These are phyloP conservation scores for Diaphora mendica DNA, from an alignment of 2,888 invertebrate genomes.

Conservation along the genomic window DNA sequence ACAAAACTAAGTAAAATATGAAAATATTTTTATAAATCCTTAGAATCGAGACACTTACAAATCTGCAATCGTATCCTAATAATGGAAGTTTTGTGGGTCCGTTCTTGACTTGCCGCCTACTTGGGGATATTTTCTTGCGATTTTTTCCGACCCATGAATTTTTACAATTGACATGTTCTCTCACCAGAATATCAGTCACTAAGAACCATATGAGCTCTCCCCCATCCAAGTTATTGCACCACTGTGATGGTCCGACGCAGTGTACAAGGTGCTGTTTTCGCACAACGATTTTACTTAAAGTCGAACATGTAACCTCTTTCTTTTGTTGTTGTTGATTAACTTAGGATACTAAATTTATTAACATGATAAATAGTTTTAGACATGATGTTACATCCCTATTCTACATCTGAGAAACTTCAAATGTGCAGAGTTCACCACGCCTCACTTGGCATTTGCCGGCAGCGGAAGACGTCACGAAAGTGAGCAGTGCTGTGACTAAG, in stretches of 20 bases:
- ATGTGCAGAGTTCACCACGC: neutral
- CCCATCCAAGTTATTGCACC: too few species aligned
- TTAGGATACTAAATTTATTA: neutral
- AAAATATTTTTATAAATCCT: slow-evolving; percentile 1
- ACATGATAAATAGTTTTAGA: too few species aligned
- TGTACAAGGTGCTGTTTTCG: too few species aligned
- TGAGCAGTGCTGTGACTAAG: neutral
- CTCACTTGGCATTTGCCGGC: neutral
- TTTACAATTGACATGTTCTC: neutral
- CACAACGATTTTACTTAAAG: too few species aligned
- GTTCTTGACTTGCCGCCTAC: neutral
- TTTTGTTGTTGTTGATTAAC: neutral
- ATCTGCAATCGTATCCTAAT: neutral
- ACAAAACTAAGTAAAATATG: neutral
- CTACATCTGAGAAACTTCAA: neutral
- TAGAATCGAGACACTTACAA: neutral
- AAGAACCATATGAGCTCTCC: neutral
- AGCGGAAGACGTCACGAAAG: neutral
- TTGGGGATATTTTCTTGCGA: neutral
- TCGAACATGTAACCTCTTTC: neutral
- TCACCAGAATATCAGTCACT: neutral
- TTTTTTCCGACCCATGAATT: neutral
- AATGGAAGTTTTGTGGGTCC: neutral
- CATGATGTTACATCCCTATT: neutral
- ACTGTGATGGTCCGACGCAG: too few species aligned